Evolutionary conservation across 2,797 vertebrate genomes (phyloP), one percentile per base, ranked within the genome.

Genomic region (Anomalospiza imberbis): DNA sequence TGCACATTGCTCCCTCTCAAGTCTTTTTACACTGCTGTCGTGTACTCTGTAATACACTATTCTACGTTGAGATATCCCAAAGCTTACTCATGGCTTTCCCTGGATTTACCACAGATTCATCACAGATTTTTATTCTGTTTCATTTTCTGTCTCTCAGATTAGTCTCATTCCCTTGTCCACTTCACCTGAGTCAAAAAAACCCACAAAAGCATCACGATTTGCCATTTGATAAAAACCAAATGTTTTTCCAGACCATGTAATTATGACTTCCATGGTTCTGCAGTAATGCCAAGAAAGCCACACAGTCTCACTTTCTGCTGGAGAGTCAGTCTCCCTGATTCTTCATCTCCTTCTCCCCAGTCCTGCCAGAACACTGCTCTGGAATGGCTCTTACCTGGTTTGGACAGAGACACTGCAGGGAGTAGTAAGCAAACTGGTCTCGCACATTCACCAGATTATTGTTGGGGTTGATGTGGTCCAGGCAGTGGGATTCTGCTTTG

Each of bases 391-490:
- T 98, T 97, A 99, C 99, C 99, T 99, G 99, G 98, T 99, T 99
- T 40, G 99, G 99, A 96, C 99, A 99, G 96, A 99, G 99, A 98
- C 99, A 99, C 98, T 99, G 99, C 80, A 99, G 98, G 1, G 99
- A 99, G 96, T 99, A 99, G 97, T 99, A 99, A 70, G 99, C 98
- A 62, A 99, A 99, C 98, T 99, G 99, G 98, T 99, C 99, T 47
- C 99, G 98, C 95, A 99, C 99, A 15, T 99, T 99, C 97, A 99
- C 97, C 97, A 99, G 97, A 97, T 98, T 99, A 97, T 99, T 99
- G 98, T 98, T 99, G 97, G 99, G 99, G 97, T 99, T 99, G 98
- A 99, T 99, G 98, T 99, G 99, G 98, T 99, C 99, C 97, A 99
- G 98, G 97, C 99, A 99, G 97, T 99, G 99, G 84, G 99, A 99